These are phyloP conservation scores for Eriosoma lanigerum DNA, from an alignment of 1,140 invertebrate species.

Conservation along the genomic window DNA sequence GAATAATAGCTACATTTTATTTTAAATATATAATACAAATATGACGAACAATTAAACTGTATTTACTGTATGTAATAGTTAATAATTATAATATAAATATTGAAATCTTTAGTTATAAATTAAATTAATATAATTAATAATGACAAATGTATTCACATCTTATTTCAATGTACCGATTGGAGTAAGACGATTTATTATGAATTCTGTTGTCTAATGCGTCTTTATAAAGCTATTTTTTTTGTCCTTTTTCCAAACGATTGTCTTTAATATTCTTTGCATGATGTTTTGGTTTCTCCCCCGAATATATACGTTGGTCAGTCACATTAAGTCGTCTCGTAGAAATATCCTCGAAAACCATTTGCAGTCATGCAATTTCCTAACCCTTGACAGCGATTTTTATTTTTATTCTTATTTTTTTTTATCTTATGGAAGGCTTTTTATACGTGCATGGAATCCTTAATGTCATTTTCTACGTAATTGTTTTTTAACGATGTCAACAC, in stretches of 20 bases:
- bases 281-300: not conserved
- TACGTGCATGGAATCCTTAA: slow-evolving; percentile 15
- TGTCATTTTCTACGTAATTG: slow-evolving; percentile 17
- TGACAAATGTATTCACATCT: too few relatives aligned
- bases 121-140: too few relatives aligned
- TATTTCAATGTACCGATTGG: not conserved
- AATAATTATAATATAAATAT: too few relatives aligned
- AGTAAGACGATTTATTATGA: not conserved
- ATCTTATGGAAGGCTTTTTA: not conserved
- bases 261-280: slow-evolving; percentile 39
- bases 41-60: too few relatives aligned
- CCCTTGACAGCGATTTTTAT: not conserved
- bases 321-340: slow-evolving; percentile 42
- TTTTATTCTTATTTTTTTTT: slow-evolving; percentile 10
- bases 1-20: too few relatives aligned
- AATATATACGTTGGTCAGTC: slow-evolving; percentile 9
- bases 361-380: slow-evolving; percentile 6
- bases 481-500: slow-evolving; percentile 38
- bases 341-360: slow-evolving; percentile 34
- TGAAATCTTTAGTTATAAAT: not conserved
- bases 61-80: too few relatives aligned
- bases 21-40: too few relatives aligned
- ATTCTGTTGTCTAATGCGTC: not conserved
- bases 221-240: not conserved
- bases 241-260: not conserved